phyloP scores from a whole-genome alignment of 2,888 invertebrate species.

The Amaurobius ferox region DNA sequence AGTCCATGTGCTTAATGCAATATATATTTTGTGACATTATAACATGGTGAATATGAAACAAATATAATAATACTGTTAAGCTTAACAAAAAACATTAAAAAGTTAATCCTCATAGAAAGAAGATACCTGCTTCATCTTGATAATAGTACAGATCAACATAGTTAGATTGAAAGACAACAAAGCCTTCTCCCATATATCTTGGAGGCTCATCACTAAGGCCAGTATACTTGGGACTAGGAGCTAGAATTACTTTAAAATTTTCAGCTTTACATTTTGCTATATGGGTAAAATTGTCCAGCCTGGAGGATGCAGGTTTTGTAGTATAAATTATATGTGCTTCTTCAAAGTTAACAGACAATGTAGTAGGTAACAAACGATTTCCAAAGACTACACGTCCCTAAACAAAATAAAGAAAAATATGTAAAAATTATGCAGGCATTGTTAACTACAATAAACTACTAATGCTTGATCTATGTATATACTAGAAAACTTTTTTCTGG shows the following conservation, averaged over 20 bases:
- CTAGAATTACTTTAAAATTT: slow-evolving; percentile 93
- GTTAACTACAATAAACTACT: too few relatives aligned
- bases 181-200: slow-evolving; percentile 98
- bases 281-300: slow-evolving; percentile 96
- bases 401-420: too few relatives aligned
- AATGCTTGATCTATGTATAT: too few relatives aligned
- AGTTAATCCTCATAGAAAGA: too few relatives aligned
- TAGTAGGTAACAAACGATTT: slow-evolving; percentile 94
- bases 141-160: slow-evolving; percentile 96
- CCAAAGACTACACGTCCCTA: slow-evolving; percentile 95
- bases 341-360: slow-evolving; percentile 90
- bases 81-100: too few relatives aligned
- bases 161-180: slow-evolving; percentile 96
- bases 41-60: too few relatives aligned
- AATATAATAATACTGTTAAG: too few relatives aligned
- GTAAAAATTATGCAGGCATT: too few relatives aligned
- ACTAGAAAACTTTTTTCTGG: too few relatives aligned
- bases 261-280: slow-evolving; percentile 95
- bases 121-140: slow-evolving; percentile 93
- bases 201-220: slow-evolving; percentile 96
- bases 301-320: slow-evolving; percentile 95
- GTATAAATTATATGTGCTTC: slow-evolving; percentile 96
- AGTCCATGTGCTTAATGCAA: too few relatives aligned
- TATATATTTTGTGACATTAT: too few relatives aligned
- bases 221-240: slow-evolving; percentile 96